Evolutionary conservation across 2,113 vertebrate species (phyloP), one percentile per base, ranked within the genome.

Genomic region (Corythornis madagascariensis): DNA sequence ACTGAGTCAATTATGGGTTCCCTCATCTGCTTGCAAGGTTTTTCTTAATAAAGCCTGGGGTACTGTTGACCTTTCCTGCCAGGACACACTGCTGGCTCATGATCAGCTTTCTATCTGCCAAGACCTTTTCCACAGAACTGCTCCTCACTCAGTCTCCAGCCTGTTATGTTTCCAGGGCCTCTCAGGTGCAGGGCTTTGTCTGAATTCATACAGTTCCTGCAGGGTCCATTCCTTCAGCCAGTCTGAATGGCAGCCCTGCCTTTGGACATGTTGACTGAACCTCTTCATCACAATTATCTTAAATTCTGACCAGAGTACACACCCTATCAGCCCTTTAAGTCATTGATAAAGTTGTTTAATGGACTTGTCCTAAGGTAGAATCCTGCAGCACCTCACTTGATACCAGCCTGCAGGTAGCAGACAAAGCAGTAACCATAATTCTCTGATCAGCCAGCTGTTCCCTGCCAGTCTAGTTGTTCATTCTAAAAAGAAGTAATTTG

Each of bases 1-100:
- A 10, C 22, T 28, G 38, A 56, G 19, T 9, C 77, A 4, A 26
- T 52, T 90, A 7, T 74, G 19, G 8, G 33, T 77, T 92, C 52
- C 28, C 11, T 83, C 61, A 60, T 86, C 43, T 95, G 3, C 21
- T 86, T 48, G 56, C 61, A 75, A 74, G 38, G 48, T 25, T 90
- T 3, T 17, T 65, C 7, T 60, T 73, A 70, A 21, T 92, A 67
- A 88, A 94, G 33, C 43, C 65, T 89, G 89, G n/a, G 65, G 43
- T 81, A 71, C 57, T 67, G 40, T n/a, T 93, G 91, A 90, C 89
- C 73, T 88, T 94, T 88, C 31, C n/a, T 86, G 83, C 59, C 55
- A 79, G 72, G 69, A 42, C 55, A 19, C n/a, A 6, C 35, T 79
- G 83, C 65, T 89, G 83, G 91, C 91, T 86, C 35, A 7, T 0